These are phyloP conservation scores for Anarrhichthys ocellatus DNA, from an alignment of 2,113 vertebrate genomes.

Conservation along the genomic window DNA sequence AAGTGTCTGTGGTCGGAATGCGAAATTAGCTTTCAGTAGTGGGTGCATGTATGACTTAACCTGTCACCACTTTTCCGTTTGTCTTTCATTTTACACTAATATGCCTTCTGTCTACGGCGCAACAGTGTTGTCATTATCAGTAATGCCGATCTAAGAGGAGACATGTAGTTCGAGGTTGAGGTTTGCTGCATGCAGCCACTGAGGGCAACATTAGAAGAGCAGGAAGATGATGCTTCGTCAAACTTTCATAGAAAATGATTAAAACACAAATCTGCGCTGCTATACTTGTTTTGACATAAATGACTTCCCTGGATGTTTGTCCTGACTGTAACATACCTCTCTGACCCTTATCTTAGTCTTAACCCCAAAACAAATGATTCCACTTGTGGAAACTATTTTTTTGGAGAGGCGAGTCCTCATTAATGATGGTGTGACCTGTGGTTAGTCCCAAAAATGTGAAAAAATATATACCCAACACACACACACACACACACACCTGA, in stretches of 20 bases:
- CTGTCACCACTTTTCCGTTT: conserved; percentile 5
- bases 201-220: not conserved
- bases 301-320: not conserved
- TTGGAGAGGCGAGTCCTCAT: no score
- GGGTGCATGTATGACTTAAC: conserved; percentile 36
- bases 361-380: not conserved
- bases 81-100: conserved; percentile 30
- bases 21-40: conserved; percentile 25
- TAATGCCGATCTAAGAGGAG: conserved; percentile 15
- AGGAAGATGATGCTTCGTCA: not conserved
- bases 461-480: conserved; percentile 1
- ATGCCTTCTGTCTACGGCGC: not conserved
- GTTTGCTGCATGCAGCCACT: not conserved
- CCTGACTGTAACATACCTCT: not conserved
- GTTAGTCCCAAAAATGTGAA: not conserved
- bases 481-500: no score
- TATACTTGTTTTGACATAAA: not conserved
- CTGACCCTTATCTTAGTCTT: not conserved
- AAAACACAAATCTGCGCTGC: not conserved
- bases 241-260: not conserved
- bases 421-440: not conserved
- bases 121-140: conserved; percentile 16
- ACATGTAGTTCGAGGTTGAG: conserved; percentile 9
- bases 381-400: not conserved
- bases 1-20: conserved; percentile 57